Conservation (phyloP, 2,113 vertebrate species). For the Laticauda colubrina region DNA sequence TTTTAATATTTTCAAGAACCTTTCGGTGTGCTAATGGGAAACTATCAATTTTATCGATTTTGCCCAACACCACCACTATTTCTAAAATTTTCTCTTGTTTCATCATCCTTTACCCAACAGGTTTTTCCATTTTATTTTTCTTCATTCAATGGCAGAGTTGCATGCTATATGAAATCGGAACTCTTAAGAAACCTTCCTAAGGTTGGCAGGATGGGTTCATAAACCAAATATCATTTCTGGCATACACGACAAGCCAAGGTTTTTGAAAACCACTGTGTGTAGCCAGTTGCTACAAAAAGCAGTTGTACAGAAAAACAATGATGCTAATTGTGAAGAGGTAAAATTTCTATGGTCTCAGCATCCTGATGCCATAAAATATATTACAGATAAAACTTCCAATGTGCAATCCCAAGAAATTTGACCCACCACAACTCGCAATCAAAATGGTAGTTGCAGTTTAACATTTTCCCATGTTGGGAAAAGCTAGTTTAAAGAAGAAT, state of each 20-base stretch:
- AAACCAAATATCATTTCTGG: not conserved
- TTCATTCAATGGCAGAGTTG: not conserved
- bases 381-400: slow-evolving; percentile 12
- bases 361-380: slow-evolving; percentile 29
- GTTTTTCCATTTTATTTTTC: not conserved
- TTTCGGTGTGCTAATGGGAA: not conserved
- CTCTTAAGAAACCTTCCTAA: not conserved
- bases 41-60: not conserved
- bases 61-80: not conserved
- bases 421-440: not conserved
- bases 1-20: not conserved
- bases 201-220: not conserved
- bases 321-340: slow-evolving; percentile 10
- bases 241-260: slow-evolving; percentile 8
- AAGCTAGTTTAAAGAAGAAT: not conserved
- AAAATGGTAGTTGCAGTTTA: not conserved
- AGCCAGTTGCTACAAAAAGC: not conserved
- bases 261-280: not conserved
- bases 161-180: not conserved
- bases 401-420: not conserved
- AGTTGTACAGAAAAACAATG: not conserved
- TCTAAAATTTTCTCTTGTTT: not conserved
- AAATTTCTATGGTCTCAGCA: slow-evolving; percentile 12
- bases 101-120: not conserved
- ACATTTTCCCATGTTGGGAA: slow-evolving; percentile 2